Evolutionary conservation across 2,888 invertebrate species (phyloP), one percentile per base, ranked within the genome.

Genomic region (Dinocampus coccinellae): DNA sequence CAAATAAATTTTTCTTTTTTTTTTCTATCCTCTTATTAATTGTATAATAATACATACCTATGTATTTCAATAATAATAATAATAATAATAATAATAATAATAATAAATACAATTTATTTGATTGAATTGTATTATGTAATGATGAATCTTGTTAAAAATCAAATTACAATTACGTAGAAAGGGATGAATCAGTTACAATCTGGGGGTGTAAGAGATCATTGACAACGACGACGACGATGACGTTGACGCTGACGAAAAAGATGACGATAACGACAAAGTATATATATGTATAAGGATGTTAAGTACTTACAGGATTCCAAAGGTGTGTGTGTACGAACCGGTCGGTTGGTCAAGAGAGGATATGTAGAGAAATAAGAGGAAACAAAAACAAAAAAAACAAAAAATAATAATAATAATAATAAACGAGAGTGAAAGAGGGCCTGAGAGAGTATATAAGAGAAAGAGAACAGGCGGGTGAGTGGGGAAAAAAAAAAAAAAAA

Each of bases 391-490:
- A 58, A 58, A 11, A 16, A 24, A 16, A 34, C 1, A 11, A 58
- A 58, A 13, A 26, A 68, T 52, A 26, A 67, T 60, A 42, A 71
- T 58, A 73, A 69, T 71, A 77, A 76, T 73, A 76, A 77, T 69
- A 75, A 72, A 74, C 20, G 67, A 63, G 53, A 74, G 71, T 69
- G 71, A 73, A 73, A 70, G 72, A 67, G 61, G 62, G 47, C 60
- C 53, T 68, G 70, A 64, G 73, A 73, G 74, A 67, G 36, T 61
- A 70, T 47, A 69, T 29, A 73, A 47, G 65, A 53, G 58, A 67
- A 65, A 67, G 55, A 53, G 66, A 70, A 53, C 61, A 61, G 47
- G 24, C 55, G 55, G 36, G 36, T 39, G 57, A 55, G 65, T 57
- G 39, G 57, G 24, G 39, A 16, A 47, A n/a, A n/a, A 36, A 66